Evolutionary conservation across 2,888 invertebrate genomes (phyloP).

Genomic region (Abscondita cerata): DNA sequence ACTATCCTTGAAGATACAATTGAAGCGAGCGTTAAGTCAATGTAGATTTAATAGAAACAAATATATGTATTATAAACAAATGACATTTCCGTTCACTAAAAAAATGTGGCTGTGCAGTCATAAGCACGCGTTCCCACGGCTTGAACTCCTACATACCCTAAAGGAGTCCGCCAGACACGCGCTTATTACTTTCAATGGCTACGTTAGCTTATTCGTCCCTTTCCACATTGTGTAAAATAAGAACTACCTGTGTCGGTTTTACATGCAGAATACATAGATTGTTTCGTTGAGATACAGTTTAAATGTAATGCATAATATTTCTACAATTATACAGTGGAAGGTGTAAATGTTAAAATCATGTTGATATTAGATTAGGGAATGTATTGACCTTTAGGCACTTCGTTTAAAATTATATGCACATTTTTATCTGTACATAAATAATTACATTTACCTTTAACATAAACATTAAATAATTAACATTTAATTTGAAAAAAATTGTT

Average conservation of each 20-base stretch:
- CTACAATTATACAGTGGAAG: constrained; percentile 42
- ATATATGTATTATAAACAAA: not conserved
- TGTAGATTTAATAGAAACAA: not conserved
- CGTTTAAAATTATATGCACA: too few relatives aligned
- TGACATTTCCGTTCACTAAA: too few relatives aligned
- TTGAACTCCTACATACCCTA: constrained; percentile 54
- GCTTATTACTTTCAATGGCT: constrained; percentile 39
- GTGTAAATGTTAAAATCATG: constrained; percentile 46
- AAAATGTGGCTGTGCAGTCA: constrained; percentile 40
- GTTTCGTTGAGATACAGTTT: constrained; percentile 45
- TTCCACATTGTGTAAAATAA: constrained; percentile 7
- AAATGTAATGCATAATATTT: constrained; percentile 37
- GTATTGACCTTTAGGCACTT: not conserved
- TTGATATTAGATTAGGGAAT: constrained; percentile 39
- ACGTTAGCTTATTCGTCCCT: constrained; percentile 33
- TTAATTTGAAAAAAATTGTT: too few relatives aligned
- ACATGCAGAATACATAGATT: constrained; percentile 31
- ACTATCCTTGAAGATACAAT: not conserved
- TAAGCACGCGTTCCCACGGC: constrained; percentile 46
- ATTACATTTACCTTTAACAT: too few relatives aligned
- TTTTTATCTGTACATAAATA: too few relatives aligned
- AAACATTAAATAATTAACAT: too few relatives aligned
- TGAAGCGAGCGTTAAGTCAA: constrained; percentile 11
- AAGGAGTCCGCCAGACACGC: constrained; percentile 57
- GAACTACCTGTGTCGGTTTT: constrained; percentile 20